Conservation (phyloP, 37 sponge, comb jelly and placozoan genomes). For the Oopsacas minuta region DNA sequence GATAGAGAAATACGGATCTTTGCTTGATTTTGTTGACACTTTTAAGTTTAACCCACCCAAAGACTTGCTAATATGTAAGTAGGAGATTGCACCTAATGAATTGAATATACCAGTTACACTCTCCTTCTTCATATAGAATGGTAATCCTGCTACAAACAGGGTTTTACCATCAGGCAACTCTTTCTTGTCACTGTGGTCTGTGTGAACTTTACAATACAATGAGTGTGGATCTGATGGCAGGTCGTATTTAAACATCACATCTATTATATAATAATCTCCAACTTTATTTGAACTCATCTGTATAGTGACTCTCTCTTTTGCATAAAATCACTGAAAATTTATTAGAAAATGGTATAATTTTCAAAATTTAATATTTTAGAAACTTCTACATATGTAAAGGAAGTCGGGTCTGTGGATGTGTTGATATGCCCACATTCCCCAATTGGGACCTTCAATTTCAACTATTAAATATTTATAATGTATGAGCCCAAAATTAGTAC, state of each 20-base stretch:
- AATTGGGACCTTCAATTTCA: too few species aligned
- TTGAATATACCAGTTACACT: background rate
- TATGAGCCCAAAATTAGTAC: too few species aligned
- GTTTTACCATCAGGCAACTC: conserved; percentile 4
- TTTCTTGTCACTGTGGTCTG: background rate
- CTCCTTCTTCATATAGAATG: background rate
- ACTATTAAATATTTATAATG: too few species aligned
- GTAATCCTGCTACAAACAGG: conserved; percentile 4
- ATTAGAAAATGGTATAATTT: too few species aligned
- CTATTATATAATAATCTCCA: background rate
- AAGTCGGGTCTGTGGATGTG: too few species aligned
- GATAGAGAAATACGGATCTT: background rate
- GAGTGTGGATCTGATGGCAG: background rate
- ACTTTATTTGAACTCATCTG: background rate
- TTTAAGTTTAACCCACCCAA: background rate
- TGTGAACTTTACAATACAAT: background rate
- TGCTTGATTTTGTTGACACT: background rate
- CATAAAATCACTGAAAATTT: too few species aligned
- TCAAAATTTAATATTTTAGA: too few species aligned
- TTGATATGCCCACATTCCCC: too few species aligned
- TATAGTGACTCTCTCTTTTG: too few species aligned
- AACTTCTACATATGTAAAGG: too few species aligned
- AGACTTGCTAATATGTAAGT: background rate
- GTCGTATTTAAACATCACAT: background rate
- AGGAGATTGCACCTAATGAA: background rate